Evolutionary conservation across 2,888 invertebrate genomes (phyloP).

Genomic region (Thecophora atra): DNA sequence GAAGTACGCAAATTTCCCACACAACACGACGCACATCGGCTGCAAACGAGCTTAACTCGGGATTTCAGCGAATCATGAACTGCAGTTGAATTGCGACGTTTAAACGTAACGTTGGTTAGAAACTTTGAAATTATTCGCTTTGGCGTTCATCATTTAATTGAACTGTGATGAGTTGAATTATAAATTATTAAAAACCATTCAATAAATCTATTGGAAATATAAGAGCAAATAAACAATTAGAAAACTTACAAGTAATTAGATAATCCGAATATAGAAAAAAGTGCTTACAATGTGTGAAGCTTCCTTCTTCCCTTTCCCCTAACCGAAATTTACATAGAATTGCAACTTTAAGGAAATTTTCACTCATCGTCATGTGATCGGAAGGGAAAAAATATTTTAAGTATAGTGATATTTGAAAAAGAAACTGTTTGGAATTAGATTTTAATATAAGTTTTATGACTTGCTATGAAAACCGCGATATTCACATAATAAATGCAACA

Average conservation of each 20-base stretch:
- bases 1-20: conserved; percentile 12
- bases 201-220: neutral
- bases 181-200: neutral
- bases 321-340: too few species aligned
- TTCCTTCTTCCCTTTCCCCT: too few species aligned
- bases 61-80: conserved; percentile 6
- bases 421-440: too few species aligned
- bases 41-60: conserved; percentile 18
- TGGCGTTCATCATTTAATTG: neutral
- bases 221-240: neutral
- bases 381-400: neutral
- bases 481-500: neutral
- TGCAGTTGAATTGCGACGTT: conserved; percentile 36
- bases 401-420: too few species aligned
- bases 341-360: neutral
- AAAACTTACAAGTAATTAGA: neutral
- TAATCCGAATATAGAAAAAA: neutral
- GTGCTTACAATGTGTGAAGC: too few species aligned
- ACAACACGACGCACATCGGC: neutral
- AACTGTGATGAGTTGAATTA: neutral
- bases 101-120: conserved; percentile 32
- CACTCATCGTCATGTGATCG: neutral
- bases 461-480: neutral
- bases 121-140: neutral
- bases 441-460: neutral